These are phyloP conservation scores for Leptoclinus maculatus DNA, from an alignment of 2,797 vertebrate species.

Conservation along the genomic window DNA sequence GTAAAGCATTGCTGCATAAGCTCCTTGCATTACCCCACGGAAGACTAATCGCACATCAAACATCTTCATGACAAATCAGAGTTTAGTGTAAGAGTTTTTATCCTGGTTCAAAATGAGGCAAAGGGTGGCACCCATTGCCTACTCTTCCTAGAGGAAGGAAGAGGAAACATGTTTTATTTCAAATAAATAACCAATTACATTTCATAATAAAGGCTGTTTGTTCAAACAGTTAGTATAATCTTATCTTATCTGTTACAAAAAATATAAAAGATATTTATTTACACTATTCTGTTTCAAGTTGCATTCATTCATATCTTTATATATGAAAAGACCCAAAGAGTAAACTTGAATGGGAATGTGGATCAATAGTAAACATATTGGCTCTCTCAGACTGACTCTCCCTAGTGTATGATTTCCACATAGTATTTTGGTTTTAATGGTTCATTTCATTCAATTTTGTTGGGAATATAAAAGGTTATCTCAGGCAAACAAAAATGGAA, in stretches of 20 bases:
- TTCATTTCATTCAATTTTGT: background rate
- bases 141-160: background rate
- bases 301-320: too few species aligned
- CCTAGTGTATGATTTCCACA: background rate
- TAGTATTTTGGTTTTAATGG: background rate
- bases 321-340: background rate
- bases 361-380: background rate
- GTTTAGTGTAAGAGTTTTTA: background rate
- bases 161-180: too few species aligned
- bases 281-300: too few species aligned
- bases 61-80: conserved; percentile 31
- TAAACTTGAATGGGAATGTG: background rate
- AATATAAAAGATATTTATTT: too few species aligned
- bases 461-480: background rate
- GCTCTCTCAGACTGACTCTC: background rate
- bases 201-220: too few species aligned
- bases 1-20: conserved; percentile 5
- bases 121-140: background rate
- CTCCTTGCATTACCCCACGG: conserved; percentile 20
- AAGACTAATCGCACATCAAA: conserved; percentile 39
- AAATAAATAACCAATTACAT: too few species aligned
- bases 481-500: background rate
- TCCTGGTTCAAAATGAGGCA: background rate
- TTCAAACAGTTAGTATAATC: too few species aligned
- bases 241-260: too few species aligned